These are phyloP conservation scores for Ceuthmochares aereus DNA, from an alignment of 2,113 vertebrate species.

Conservation along the genomic window DNA sequence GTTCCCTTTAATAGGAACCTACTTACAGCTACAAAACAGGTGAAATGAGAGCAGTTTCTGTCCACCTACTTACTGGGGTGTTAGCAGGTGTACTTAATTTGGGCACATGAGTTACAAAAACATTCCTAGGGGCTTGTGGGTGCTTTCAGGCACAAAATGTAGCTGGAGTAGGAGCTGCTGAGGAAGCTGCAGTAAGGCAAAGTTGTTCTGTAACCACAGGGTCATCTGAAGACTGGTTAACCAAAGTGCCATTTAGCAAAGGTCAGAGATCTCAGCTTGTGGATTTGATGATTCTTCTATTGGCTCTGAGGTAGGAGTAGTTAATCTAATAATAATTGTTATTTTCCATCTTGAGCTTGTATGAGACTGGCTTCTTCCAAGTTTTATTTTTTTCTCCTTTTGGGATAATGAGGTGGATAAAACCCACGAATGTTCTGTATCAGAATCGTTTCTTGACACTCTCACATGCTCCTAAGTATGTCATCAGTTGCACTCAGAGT, in stretches of 20 bases:
- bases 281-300: background rate
- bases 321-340: background rate
- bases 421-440: background rate
- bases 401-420: background rate
- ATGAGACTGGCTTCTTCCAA: background rate
- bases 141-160: background rate
- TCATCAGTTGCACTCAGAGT: background rate
- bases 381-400: background rate
- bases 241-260: background rate
- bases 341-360: background rate
- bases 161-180: background rate
- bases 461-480: slow-evolving; percentile 11
- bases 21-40: rapidly evolving
- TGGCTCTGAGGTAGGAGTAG: background rate
- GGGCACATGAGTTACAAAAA: background rate
- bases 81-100: background rate
- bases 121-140: background rate
- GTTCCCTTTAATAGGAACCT: background rate
- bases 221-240: background rate
- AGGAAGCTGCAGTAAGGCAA: background rate
- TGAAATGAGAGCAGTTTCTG: background rate
- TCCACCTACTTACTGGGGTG: background rate
- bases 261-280: background rate
- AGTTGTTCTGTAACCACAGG: background rate
- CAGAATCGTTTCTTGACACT: background rate